A percentile compares a stretch with the other conserved stretches of the same genome.
Conservation (phyloP, 2,113 vertebrate genomes). For the Nothocercus nigrocapillus region DNA sequence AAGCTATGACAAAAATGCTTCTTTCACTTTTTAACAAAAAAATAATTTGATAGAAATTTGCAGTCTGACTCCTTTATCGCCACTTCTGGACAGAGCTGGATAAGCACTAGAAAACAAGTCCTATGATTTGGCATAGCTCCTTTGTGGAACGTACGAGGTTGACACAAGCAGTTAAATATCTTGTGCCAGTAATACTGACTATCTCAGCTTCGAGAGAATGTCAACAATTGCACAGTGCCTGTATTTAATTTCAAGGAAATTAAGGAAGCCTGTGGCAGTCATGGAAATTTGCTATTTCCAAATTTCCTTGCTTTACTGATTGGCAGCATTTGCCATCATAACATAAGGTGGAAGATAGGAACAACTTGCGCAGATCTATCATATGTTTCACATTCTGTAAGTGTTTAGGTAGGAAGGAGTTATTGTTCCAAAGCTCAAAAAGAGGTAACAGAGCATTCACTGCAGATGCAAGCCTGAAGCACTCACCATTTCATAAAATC, state of each 20-base stretch:
- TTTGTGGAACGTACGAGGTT: background rate
- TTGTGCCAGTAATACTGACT: background rate
- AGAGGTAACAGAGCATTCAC: slow-evolving; percentile 53
- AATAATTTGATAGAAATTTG: background rate
- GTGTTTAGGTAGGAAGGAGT: slow-evolving; percentile 67
- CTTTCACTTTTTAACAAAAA: background rate
- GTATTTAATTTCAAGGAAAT: slow-evolving; percentile 28
- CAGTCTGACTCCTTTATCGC: slow-evolving; percentile 30
- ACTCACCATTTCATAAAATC: slow-evolving; percentile 61
- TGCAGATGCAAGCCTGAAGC: slow-evolving; percentile 67
- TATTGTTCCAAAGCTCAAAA: slow-evolving; percentile 71
- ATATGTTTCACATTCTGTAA: slow-evolving; percentile 73
- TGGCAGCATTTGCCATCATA: slow-evolving; percentile 59
- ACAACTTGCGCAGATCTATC: slow-evolving; percentile 70
- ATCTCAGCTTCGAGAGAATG: background rate
- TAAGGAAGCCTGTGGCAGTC: background rate
- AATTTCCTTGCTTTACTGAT: slow-evolving; percentile 44
- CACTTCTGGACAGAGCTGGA: slow-evolving; percentile 43
- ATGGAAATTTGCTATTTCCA: background rate
- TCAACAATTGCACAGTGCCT: background rate
- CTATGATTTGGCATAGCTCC: slow-evolving; percentile 2
- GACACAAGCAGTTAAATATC: background rate
- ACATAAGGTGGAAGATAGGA: slow-evolving; percentile 68
- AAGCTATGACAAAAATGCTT: background rate
- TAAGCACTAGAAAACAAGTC: background rate